Base-by-base conservation (phyloP, 2,888 invertebrate species). In the Watsonalla binaria region DNA sequence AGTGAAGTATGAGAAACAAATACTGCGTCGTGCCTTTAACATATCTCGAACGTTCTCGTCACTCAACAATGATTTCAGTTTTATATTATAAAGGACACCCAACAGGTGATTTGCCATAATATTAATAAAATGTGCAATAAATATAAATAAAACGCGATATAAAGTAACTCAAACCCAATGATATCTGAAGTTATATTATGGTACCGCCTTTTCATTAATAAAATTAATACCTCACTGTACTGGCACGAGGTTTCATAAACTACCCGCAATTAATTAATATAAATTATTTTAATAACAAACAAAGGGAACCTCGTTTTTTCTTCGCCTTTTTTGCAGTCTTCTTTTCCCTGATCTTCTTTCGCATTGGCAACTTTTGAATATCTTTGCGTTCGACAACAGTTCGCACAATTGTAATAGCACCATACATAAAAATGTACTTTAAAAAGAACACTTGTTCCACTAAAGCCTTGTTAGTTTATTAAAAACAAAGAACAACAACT, bases 301-400 rank as follows among this genome's bases (percentile, higher is more conserved):
- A 66, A 66, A 58, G 66, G 60, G 49, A 59, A 71, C 85, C 84
- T 84, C 75, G 64, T 79, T 76, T 61, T 75, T 86, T 64, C 73
- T 74, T 53, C 80, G 77, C 56, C 82, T 77, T 63, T 78, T 78
- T 45, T 89, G 65, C 52, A 90, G 70, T 62, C 90, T 82, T 62
- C 88, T 89, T 89, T 86, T 90, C 87, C 89, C 90, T 80, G 87
- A 76, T 76, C 84, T 79, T 88, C 89, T 84, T 85, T 89, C 90
- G 90, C 90, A 90, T 84, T 86, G 86, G 77, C 89, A 90, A 60
- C 82, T 79, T 67, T 90, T 90, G 61, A 88, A 88, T 52, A 82
- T 69, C 66, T 84, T 88, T 62, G 82, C 78, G 56, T 85, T 84
- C 58, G 87, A 84, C 74, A 90, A 82, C 88, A 89, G 80, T 59